Conservation (phyloP, 2,113 vertebrate species). For the Hippocampus comes region DNA sequence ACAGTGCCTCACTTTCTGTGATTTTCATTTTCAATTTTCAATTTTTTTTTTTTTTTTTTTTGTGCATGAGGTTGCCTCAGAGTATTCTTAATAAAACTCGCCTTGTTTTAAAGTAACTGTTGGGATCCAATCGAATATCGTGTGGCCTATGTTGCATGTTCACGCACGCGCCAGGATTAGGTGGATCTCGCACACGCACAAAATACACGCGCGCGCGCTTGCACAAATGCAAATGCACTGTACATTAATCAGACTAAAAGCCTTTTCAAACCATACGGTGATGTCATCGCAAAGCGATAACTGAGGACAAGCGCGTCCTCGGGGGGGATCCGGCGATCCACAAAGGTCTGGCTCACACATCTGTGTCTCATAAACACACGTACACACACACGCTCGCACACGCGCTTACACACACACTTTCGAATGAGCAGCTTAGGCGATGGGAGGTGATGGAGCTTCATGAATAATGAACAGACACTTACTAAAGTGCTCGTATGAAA, state of each 20-base stretch:
- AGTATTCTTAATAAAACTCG: too few species aligned
- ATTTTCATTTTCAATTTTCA: too few species aligned
- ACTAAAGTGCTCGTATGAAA: constrained; percentile 60
- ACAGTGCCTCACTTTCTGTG: too few species aligned
- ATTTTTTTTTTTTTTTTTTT: too few species aligned
- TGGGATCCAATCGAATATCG: background rate
- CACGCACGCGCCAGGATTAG: background rate
- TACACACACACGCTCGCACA: background rate
- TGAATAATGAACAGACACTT: constrained; percentile 59
- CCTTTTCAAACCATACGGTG: constrained; percentile 50
- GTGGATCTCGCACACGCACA: constrained; percentile 5
- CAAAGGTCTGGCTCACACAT: constrained; percentile 30
- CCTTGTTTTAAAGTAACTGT: too few species aligned
- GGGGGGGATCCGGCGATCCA: constrained; percentile 39
- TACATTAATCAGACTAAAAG: constrained; percentile 69
- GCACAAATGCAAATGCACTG: constrained; percentile 17
- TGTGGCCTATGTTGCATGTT: background rate
- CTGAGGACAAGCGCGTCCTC: constrained; percentile 40
- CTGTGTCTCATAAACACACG: background rate
- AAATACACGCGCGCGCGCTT: background rate
- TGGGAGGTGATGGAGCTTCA: constrained; percentile 42
- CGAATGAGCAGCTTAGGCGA: constrained; percentile 34
- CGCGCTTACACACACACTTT: background rate
- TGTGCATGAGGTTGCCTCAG: too few species aligned
- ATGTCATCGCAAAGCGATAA: constrained; percentile 60